These are phyloP conservation scores for Aporrectodea caliginosa DNA, from an alignment of 1,140 invertebrate genomes.

Conservation along the genomic window DNA sequence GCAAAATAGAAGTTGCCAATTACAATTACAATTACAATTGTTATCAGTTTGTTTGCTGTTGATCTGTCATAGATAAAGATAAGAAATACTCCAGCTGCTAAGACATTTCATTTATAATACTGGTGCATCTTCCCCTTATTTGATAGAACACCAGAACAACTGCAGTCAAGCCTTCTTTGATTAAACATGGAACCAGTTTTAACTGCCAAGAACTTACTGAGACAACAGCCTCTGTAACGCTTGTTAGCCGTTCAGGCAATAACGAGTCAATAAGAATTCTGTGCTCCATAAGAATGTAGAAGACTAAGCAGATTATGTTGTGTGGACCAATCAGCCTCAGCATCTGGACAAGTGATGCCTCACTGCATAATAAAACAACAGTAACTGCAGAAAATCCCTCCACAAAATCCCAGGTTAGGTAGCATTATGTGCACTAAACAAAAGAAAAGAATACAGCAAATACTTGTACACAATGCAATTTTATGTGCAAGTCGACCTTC, in stretches of 20 bases:
- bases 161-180: not conserved
- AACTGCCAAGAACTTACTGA: conserved; percentile 1
- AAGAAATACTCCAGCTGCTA: not conserved
- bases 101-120: not conserved
- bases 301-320: conserved; percentile 1
- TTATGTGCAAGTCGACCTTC: too few species aligned
- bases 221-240: conserved; percentile 11
- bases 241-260: conserved; percentile 4
- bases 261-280: conserved; percentile 13
- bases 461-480: too few species aligned
- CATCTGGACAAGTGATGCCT: conserved; percentile 5
- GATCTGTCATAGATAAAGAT: not conserved
- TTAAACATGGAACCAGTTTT: not conserved
- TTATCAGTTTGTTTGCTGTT: not conserved
- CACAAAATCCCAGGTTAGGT: too few species aligned
- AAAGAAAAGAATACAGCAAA: too few species aligned
- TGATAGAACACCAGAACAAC: not conserved
- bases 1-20: too few species aligned
- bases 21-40: too few species aligned
- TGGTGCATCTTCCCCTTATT: not conserved
- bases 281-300: conserved; percentile 13
- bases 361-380: conserved; percentile 15
- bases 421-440: too few species aligned
- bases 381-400: too few species aligned
- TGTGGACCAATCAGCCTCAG: conserved; percentile 11